phyloP scores from a whole-genome alignment of 2,888 invertebrate genomes.

The Pterostichus niger region DNA sequence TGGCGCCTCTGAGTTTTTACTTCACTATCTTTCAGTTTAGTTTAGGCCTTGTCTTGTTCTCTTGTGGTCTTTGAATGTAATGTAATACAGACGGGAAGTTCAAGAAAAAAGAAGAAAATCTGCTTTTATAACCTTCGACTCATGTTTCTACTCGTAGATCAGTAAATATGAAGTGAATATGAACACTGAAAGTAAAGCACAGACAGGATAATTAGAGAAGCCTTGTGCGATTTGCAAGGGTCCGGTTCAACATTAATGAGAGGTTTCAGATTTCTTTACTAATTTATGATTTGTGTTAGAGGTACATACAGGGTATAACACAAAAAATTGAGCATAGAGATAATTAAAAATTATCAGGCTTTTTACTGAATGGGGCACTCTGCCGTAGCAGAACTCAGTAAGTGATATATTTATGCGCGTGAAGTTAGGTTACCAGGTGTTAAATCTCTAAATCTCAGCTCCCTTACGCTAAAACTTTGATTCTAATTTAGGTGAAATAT shows the following conservation, averaged over 20 bases:
- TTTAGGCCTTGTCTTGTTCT: not conserved
- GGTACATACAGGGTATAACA: not conserved
- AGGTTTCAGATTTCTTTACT: slow-evolving; percentile 7
- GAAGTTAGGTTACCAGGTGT: too few relatives aligned
- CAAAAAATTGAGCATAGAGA: too few relatives aligned
- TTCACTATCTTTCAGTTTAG: slow-evolving; percentile 24
- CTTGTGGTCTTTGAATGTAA: not conserved
- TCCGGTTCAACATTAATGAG: slow-evolving; percentile 13
- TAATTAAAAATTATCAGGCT: too few relatives aligned
- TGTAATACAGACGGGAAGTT: not conserved
- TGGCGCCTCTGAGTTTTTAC: slow-evolving; percentile 7
- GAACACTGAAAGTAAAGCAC: not conserved
- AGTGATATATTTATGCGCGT: too few relatives aligned
- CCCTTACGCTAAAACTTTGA: too few relatives aligned
- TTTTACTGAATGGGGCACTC: too few relatives aligned
- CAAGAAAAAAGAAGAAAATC: slow-evolving; percentile 21
- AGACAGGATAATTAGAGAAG: slow-evolving; percentile 30
- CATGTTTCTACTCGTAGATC: slow-evolving; percentile 5
- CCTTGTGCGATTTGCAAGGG: not conserved
- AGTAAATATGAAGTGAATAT: not conserved
- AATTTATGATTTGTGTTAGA: not conserved
- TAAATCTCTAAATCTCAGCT: too few relatives aligned
- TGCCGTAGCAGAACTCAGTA: too few relatives aligned
- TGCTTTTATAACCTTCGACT: slow-evolving; percentile 33
- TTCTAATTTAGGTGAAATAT: too few relatives aligned